Percentiles rank a stretch among this genome's conserved stretches.
Conservation (phyloP, 2,113 vertebrate genomes). For the Dasypus novemcinctus region DNA sequence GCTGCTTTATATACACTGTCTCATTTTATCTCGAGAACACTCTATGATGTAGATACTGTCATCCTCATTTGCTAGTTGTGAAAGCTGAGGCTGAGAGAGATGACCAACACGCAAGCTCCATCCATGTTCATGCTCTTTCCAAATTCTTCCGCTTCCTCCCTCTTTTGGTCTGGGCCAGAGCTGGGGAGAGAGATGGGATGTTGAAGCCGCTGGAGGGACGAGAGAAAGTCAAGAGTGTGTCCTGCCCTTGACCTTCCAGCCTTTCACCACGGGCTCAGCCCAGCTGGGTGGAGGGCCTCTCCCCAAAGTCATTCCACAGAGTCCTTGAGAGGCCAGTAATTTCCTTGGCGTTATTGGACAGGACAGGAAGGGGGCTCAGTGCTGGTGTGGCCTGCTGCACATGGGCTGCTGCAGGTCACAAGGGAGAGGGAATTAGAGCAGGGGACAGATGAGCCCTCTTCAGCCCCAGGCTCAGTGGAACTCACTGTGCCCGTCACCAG, state of each 20-base stretch:
- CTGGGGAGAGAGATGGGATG: neutral
- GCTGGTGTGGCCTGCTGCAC: neutral
- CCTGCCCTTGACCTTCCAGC: neutral
- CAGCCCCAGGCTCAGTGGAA: neutral
- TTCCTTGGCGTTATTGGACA: no score
- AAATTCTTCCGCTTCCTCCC: neutral
- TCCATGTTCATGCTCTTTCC: neutral
- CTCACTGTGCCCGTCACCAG: neutral
- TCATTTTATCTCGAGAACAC: neutral
- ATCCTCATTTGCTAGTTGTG: neutral
- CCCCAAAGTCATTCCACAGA: neutral
- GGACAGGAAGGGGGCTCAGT: neutral
- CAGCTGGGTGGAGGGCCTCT: neutral
- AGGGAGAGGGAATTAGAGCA: neutral
- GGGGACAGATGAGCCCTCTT: neutral
- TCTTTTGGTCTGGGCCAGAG: neutral
- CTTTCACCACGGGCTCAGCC: neutral
- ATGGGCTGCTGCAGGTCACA: neutral
- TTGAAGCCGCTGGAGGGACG: neutral
- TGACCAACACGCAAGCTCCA: accelerated
- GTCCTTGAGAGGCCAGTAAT: neutral
- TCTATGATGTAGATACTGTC: neutral
- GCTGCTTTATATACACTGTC: neutral
- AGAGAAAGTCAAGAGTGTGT: neutral
- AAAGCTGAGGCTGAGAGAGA: neutral